These are phyloP conservation scores for Parnassius glacialis DNA, from an alignment of 2,888 invertebrate genomes.

Conservation along the genomic window DNA sequence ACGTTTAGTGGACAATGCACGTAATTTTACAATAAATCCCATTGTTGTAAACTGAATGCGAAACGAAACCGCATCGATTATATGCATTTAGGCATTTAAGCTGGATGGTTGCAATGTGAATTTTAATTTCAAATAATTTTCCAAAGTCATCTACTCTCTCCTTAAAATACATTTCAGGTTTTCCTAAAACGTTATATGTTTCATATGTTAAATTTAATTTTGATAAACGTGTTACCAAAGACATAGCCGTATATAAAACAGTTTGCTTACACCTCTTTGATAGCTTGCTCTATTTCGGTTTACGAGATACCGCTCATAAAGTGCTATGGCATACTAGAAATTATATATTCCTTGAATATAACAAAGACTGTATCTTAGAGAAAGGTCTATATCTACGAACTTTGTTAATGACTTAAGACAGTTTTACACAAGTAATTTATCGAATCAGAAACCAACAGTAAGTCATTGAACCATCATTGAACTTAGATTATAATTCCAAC, in stretches of 20 bases:
- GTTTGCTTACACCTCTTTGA: constrained; percentile 32
- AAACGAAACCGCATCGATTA: constrained; percentile 59
- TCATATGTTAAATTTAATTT: not conserved
- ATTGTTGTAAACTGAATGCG: constrained; percentile 68
- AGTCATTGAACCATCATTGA: no score
- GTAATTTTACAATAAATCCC: constrained; percentile 76
- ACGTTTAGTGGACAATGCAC: constrained; percentile 61
- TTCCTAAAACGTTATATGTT: not conserved
- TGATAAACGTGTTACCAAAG: not conserved
- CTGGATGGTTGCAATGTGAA: constrained; percentile 59
- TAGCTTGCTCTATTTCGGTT: constrained; percentile 40
- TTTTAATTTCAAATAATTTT: constrained; percentile 51
- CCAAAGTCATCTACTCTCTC: constrained; percentile 32
- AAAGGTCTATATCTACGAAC: no score
- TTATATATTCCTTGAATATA: constrained; percentile 11
- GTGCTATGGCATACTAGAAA: constrained; percentile 36
- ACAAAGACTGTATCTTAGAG: not conserved
- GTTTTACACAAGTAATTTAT: no score
- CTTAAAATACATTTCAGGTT: constrained; percentile 6
- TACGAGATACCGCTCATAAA: constrained; percentile 47
- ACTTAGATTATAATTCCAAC: no score
- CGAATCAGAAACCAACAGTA: no score
- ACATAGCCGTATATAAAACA: constrained; percentile 14
- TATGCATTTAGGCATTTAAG: constrained; percentile 73
- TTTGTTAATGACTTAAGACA: no score